Evolutionary conservation across 2,797 vertebrate species (phyloP), one percentile per base, ranked within the genome.

Genomic region (Natrix natrix): DNA sequence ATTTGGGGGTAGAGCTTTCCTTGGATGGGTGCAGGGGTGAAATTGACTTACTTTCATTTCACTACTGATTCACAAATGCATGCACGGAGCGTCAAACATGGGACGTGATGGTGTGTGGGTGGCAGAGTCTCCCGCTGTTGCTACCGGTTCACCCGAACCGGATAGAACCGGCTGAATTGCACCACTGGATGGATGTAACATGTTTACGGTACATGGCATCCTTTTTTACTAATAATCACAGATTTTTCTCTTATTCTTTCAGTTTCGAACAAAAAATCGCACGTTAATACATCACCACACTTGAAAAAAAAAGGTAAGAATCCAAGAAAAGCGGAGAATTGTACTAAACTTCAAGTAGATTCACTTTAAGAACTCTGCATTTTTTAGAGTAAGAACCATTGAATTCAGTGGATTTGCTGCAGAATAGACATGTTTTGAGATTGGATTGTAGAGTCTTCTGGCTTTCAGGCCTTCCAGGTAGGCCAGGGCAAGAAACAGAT

Each of bases 221-320:
- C 16, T 52, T 12, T n/a, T 24, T 4, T 32, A 55, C 14, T 57
- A 87, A 61, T 87, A 78, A 89, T 91, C 88, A 88, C 52, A 6
- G 37, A 20, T 2, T 7, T 8, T 89, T 55, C 43, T 87, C 90
- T 90, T 16, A 6, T 60, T 24, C 0, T 43, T 22, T 6, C 96
- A 98, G 98, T 97, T 96, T 96, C 97, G 96, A 92, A 96, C 94
- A 94, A 97, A 97, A 91, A 98, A 97, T 97, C 95, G 97, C 4
- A 89, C 95, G 92, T 96, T 97, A 57, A 95, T 95, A 92, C 97
- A 96, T n/a, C 97, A 97, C 74, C 97, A 98, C 87, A 98, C 98
- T 95, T 98, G 98, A 96, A 96, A 86, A 94, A n/a, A 96, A 86
- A 94, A 97, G 97, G 98, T 97, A 96, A 96, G 90, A 24, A 66